Base-by-base conservation (phyloP, 2,888 invertebrate genomes). In the Ophion slaviceki region DNA sequence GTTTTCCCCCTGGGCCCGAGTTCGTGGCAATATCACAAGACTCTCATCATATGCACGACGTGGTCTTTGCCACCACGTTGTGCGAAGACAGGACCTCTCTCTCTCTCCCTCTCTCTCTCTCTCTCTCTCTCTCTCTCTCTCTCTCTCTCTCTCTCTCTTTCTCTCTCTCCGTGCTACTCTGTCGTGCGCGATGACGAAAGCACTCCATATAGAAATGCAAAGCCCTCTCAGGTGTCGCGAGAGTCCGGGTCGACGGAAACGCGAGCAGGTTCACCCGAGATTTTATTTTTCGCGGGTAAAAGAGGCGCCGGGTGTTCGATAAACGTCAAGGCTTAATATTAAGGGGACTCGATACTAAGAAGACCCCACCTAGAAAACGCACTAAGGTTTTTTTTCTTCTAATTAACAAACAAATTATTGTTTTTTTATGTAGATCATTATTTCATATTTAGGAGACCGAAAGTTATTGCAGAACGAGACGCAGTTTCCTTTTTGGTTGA, bases 201-300 rank as follows among this genome's bases (percentile, higher is more conserved):
- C 68, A 47, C 36, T 61, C 40, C 28, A 32, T 53, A 47, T 14
- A 59, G 64, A 74, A 75, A 67, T 67, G 80, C 57, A 71, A 86
- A 77, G 77, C 80, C 74, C 80, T 80, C 62, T 83, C 74, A 68
- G 61, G 66, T 80, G 77, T 79, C 85, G 82, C 71, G 82, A 82
- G 77, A 86, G 76, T 82, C 70, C 76, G 85, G 67, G 72, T 82
- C 82, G 76, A 67, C 68, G 77, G 47, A 57, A 82, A 85, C 74
- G 81, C 78, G 75, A 82, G 79, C 79, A 85, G 70, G 70, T 82
- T 76, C 62, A 59, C 20, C 71, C 17, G 80, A 57, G 53, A 75
- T 47, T 28, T 59, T 76, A 80, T 32, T 61, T 61, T 57, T 45
- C 57, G 2, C 17, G 47, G 64, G 32, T 70, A 20, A 53, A 82